These are phyloP conservation scores for Pheosia tremula DNA, from an alignment of 2,888 invertebrate genomes.

Conservation along the genomic window DNA sequence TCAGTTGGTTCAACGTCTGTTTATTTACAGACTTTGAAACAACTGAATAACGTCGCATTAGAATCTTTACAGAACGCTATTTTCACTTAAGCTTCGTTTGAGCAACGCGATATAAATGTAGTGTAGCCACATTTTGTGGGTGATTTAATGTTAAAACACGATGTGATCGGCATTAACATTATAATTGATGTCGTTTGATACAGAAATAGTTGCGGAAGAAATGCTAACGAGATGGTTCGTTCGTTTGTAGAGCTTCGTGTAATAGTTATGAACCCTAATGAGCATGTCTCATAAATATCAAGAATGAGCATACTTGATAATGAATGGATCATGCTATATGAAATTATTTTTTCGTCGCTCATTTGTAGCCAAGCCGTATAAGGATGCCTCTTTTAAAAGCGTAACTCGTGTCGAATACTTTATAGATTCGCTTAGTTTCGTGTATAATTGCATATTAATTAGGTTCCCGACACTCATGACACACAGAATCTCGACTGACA, in stretches of 20 bases:
- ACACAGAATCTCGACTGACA: too few species aligned
- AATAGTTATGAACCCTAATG: not conserved
- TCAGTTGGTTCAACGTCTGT: too few species aligned
- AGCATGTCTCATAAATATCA: not conserved
- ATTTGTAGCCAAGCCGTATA: too few species aligned
- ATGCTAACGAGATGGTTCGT: slow-evolving; percentile 3
- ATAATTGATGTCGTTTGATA: slow-evolving; percentile 16
- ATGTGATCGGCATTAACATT: slow-evolving; percentile 12
- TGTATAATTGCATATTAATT: too few species aligned
- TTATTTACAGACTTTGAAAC: too few species aligned
- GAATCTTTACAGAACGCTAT: not conserved
- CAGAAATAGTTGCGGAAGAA: slow-evolving; percentile 11
- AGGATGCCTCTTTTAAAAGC: too few species aligned
- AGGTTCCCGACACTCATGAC: too few species aligned
- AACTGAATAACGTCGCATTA: not conserved
- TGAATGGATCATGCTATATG: not conserved
- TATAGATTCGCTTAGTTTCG: too few species aligned
- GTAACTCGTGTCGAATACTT: too few species aligned
- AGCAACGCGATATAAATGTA: not conserved
- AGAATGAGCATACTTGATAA: not conserved
- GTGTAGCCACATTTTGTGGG: not conserved
- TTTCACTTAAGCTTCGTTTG: slow-evolving; percentile 7
- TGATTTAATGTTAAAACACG: slow-evolving; percentile 20
- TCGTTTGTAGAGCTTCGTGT: slow-evolving; percentile 6
- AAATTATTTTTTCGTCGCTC: not conserved